phyloP scores from a whole-genome alignment of 2,888 invertebrate species.

The Polia nebulosa region DNA sequence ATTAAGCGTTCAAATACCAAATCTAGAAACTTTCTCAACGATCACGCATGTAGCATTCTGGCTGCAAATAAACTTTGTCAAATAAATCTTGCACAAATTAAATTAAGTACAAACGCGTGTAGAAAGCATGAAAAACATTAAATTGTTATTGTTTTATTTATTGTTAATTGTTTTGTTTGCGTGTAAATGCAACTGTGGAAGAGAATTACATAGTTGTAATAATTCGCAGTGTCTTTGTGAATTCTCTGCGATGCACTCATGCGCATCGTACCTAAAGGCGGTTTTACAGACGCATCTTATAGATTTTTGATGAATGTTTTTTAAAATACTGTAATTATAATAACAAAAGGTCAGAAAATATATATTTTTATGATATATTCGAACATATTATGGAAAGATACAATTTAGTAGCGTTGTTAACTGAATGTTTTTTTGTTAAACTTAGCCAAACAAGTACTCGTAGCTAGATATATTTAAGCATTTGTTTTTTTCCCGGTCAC shows the following conservation, averaged over 20 bases:
- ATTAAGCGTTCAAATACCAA: constrained; percentile 41
- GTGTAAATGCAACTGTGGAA: constrained; percentile 17
- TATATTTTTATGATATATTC: no score
- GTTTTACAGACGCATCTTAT: not conserved
- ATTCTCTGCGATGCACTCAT: constrained; percentile 31
- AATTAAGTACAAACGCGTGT: constrained; percentile 26
- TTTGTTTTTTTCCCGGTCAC: no score
- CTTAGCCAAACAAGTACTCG: no score
- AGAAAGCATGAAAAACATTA: constrained; percentile 38
- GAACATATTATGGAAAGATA: no score
- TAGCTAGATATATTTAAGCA: no score
- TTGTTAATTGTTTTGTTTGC: constrained; percentile 44
- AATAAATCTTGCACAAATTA: constrained; percentile 23
- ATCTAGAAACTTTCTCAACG: constrained; percentile 40
- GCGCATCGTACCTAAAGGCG: constrained; percentile 27
- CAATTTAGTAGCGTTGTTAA: no score
- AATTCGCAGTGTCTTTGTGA: constrained; percentile 35
- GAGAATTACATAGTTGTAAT: constrained; percentile 26
- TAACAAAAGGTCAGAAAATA: no score
- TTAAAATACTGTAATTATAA: not conserved
- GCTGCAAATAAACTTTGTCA: constrained; percentile 30
- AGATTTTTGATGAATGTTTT: not conserved
- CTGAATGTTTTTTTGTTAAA: no score
- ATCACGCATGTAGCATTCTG: constrained; percentile 23
- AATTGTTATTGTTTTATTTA: constrained; percentile 24